Percentiles rank a stretch among this genome's conserved stretches.
Conservation (phyloP, 1,140 invertebrate species). For the Drosophila sturtevanti region DNA sequence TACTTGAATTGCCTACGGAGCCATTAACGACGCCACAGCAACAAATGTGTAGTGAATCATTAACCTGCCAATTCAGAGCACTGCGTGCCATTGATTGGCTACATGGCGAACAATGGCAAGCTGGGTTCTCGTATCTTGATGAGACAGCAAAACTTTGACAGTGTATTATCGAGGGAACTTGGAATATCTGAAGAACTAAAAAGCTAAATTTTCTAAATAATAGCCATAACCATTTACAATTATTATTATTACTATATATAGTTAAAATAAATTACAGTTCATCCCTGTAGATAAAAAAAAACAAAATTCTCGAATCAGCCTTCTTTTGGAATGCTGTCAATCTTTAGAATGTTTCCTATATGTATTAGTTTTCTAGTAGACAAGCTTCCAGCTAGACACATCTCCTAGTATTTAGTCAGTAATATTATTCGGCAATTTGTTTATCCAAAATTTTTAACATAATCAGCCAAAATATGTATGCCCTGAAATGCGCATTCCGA, state of each 20-base stretch:
- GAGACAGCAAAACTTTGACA: background rate
- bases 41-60: background rate
- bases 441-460: background rate
- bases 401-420: background rate
- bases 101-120: constrained; percentile 15
- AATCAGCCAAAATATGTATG: background rate
- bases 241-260: too few relatives aligned
- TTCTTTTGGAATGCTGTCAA: background rate
- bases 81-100: constrained; percentile 14
- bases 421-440: background rate
- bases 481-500: background rate
- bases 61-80: background rate
- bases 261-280: background rate
- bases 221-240: background rate
- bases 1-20: background rate
- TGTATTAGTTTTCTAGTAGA: background rate
- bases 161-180: too few relatives aligned
- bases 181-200: too few relatives aligned
- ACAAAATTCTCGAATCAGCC: background rate
- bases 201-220: background rate
- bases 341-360: background rate
- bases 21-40: background rate
- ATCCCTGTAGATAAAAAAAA: too few relatives aligned
- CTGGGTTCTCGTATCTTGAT: background rate
- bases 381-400: background rate